A percentile compares a stretch with the other conserved stretches of the same genome.
Evolutionary conservation across 2,888 invertebrate species (phyloP).

Genomic region (Acronicta aceris): DNA sequence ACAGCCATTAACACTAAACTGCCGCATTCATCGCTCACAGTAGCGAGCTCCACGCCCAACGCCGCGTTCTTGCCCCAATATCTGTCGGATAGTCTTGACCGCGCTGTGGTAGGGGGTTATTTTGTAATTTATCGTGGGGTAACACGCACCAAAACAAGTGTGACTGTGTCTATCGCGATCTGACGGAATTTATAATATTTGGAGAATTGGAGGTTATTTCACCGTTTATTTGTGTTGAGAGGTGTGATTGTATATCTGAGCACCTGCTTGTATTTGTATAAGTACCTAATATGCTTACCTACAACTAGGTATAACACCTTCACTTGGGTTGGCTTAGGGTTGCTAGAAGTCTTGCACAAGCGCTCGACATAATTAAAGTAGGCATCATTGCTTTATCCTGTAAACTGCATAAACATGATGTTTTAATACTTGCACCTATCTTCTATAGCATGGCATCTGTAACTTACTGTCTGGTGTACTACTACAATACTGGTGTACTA

Average conservation of each 20-base stretch:
- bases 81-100: conserved; percentile 46
- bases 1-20: not conserved
- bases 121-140: conserved; percentile 68
- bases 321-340: not conserved
- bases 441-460: too few species aligned
- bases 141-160: conserved; percentile 64
- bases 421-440: too few species aligned
- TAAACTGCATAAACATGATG: too few species aligned
- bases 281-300: too few species aligned
- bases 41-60: conserved; percentile 49
- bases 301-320: too few species aligned
- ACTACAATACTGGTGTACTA: too few species aligned
- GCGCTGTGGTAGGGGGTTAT: conserved; percentile 51
- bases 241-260: not conserved
- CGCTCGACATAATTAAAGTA: too few species aligned
- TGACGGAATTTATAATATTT: conserved; percentile 42
- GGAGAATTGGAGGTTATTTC: conserved; percentile 16
- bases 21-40: conserved; percentile 3
- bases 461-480: too few species aligned
- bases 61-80: conserved; percentile 56
- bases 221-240: conserved; percentile 4
- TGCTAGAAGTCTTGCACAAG: too few species aligned
- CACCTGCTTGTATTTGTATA: too few species aligned
- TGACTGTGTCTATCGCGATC: conserved; percentile 21
- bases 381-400: too few species aligned